Base-by-base conservation (phyloP, 2,113 vertebrate species). In the Orycteropus afer region DNA sequence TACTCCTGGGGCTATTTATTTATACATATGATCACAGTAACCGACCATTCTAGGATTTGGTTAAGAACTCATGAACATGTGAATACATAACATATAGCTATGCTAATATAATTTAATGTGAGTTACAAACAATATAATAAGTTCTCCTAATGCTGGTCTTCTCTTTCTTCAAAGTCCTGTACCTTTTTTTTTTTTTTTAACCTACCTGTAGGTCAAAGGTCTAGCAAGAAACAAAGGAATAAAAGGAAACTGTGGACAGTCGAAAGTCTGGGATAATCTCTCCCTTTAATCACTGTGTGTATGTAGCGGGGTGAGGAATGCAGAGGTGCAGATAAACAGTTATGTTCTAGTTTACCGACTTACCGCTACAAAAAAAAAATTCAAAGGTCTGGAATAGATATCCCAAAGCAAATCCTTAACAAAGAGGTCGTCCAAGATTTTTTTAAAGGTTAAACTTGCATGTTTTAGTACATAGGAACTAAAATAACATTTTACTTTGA, bases 141-240 rank as follows among this genome's bases (percentile, higher is more conserved):
- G 23, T 29, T 83, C 47, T 61, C 12, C 45, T 79, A 45, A 57
- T 5, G n/a, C 34, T 37, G 3, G 59, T 57, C 18, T 47, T 71
- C 67, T 88, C 73, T 37, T 69, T 87, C 49, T 78, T 86, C 76
- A 53, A 63, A 82, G 59, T 65, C 25, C 51, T 86, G 22, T 37
- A 17, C 67, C 14, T n/a, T n/a, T n/a, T n/a, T n/a, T n/a, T 90
- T 92, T 51, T 77, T 29, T 93, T 86, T 84, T 85, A 51, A 49
- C 65, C 65, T 69, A 69, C n/a, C 20, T 91, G 47, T 6, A 20
- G 51, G 55, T 73, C 49, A 81, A 73, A n/a, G n/a, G n/a, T n/a
- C n/a, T n/a, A n/a, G n/a, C n/a, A n/a, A n/a, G n/a, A n/a, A n/a
- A n/a, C n/a, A n/a, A n/a, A 82, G 2, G 80, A 32, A 23, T 86